These are phyloP conservation scores for Thereuonema tuberculata DNA, from an alignment of 1,140 invertebrate species.

Conservation along the genomic window DNA sequence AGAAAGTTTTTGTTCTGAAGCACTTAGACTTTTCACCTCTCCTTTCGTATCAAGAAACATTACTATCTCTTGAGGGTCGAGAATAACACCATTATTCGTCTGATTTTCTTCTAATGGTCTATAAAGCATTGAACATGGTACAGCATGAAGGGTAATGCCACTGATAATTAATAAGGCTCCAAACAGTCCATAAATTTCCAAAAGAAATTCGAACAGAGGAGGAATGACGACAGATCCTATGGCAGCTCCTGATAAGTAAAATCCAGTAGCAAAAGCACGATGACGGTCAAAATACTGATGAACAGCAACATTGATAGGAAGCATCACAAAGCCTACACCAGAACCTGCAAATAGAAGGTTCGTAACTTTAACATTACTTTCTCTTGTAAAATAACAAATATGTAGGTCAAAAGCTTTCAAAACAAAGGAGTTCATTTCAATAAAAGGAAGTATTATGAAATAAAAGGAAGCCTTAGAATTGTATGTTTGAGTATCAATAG, in stretches of 20 bases:
- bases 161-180: neutral
- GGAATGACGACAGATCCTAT: neutral
- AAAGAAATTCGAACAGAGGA: neutral
- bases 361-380: neutral
- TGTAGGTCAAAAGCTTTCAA: neutral
- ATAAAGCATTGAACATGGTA: neutral
- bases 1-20: no score
- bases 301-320: neutral
- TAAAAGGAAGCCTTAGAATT: neutral
- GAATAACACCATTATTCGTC: no score
- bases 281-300: neutral
- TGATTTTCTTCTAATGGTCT: neutral
- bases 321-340: neutral
- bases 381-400: no score
- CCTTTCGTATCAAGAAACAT: no score
- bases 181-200: neutral
- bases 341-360: neutral
- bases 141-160: neutral
- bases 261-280: neutral
- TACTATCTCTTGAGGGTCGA: no score
- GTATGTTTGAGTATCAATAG: no score
- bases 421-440: neutral
- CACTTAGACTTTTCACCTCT: no score
- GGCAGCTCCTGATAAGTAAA: neutral
- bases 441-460: neutral